phyloP scores from a whole-genome alignment of 2,113 vertebrate genomes.

The Myrmecophaga tridactyla region DNA sequence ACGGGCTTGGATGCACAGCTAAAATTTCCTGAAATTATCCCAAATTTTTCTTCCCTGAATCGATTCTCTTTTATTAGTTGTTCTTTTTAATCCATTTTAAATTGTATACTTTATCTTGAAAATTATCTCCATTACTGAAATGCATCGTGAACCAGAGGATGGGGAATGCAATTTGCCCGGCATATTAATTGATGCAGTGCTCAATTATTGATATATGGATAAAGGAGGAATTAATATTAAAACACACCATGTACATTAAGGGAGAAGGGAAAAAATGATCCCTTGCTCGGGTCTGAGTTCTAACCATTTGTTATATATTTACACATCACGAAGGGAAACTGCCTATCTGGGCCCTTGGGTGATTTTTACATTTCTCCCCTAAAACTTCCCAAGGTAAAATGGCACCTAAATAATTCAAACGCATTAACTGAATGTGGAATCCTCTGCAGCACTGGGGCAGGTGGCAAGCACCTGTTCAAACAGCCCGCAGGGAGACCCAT shows the following conservation, averaged over 20 bases:
- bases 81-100: constrained; percentile 67
- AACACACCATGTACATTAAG: neutral
- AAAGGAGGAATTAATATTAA: constrained; percentile 70
- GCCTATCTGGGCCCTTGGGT: neutral
- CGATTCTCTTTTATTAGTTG: constrained; percentile 54
- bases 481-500: neutral
- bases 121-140: constrained; percentile 59
- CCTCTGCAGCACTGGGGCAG: constrained; percentile 66
- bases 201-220: constrained; percentile 64
- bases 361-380: constrained; percentile 54
- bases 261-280: neutral
- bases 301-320: neutral
- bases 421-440: constrained; percentile 74
- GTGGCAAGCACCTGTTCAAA: constrained; percentile 75
- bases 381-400: constrained; percentile 69
- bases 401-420: constrained; percentile 80
- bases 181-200: constrained; percentile 56
- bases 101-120: constrained; percentile 56
- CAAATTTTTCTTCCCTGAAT: neutral
- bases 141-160: constrained; percentile 40
- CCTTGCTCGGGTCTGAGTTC: neutral
- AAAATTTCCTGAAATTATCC: constrained; percentile 25
- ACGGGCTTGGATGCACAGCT: neutral
- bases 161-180: constrained; percentile 33
- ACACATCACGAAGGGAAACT: neutral